Base-by-base conservation (phyloP, 2,113 vertebrate species). In the Poeciliopsis occidentalis region DNA sequence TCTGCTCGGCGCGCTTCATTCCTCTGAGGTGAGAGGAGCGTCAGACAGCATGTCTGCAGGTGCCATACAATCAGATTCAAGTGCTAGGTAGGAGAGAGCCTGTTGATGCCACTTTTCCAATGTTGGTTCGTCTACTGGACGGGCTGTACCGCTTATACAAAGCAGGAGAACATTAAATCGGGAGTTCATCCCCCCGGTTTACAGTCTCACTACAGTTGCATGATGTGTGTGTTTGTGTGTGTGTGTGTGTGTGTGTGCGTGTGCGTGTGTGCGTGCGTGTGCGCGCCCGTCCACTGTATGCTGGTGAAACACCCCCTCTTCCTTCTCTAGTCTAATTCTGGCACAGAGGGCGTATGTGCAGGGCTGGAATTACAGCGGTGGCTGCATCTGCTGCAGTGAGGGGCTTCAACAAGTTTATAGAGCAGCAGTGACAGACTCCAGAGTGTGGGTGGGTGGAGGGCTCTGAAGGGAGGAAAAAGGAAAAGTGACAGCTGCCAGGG, bases 381-480 rank as follows among this genome's bases (percentile, higher is more conserved):
- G 73, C 39, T 87, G 86, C 85, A 82, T 85, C 86, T 89, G 86
- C 89, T 89, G 91, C 89, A 91, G 82, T 86, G 82, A 70, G 62
- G 77, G 79, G 78, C 85, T 79, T 71, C 88, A 89, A 87, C 80
- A 89, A 80, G 83, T 89, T 83, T 75, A 80, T 83, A 71, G 34
- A 37, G 34, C 39, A 80, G 69, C 54, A 72, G 71, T 70, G 83
- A 70, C 61, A 65, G 13, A 19, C 51, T n/a, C 11, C 17, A 57
- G 22, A 57, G 51, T 8, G 22, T 57, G 51, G 51, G 73, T 60
- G 47, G 71, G 80, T 73, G 70, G 70, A 82, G 83, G 89, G 24
- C 44, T 77, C 79, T 78, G 39, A 66, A 57, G n/a, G 44, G 60
- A 22, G 34, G 34, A 27, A 68, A 37, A 73, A 82, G 67, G 44